phyloP scores from a whole-genome alignment of 2,888 invertebrate species.

The Scaptomyza caliginosa region DNA sequence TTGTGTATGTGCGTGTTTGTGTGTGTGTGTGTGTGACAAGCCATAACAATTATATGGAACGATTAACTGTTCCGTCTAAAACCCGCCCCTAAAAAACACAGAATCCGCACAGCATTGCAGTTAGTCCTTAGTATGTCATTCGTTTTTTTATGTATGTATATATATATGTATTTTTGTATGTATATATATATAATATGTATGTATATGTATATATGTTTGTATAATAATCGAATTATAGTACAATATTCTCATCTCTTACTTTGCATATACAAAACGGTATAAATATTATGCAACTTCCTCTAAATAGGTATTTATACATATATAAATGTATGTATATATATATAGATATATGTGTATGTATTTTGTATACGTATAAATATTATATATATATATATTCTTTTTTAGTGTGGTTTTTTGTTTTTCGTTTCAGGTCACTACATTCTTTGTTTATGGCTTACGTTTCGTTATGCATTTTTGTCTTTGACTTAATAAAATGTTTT shows the following conservation, averaged over 20 bases:
- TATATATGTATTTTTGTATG: constrained; percentile 19
- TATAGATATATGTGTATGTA: constrained; percentile 18
- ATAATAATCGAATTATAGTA: constrained; percentile 41
- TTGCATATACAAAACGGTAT: constrained; percentile 69
- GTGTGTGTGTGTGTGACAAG: constrained; percentile 12
- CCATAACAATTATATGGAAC: constrained; percentile 49
- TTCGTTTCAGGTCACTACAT: constrained; percentile 74
- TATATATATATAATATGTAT: constrained; percentile 23
- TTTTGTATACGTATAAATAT: constrained; percentile 21
- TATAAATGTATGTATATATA: not conserved
- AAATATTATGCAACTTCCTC: constrained; percentile 61
- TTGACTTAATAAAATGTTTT: constrained; percentile 10
- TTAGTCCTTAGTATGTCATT: constrained; percentile 24
- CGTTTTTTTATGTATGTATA: constrained; percentile 8
- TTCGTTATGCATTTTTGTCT: constrained; percentile 32
- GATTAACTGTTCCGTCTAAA: constrained; percentile 48
- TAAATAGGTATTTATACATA: constrained; percentile 46
- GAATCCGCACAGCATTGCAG: constrained; percentile 33
- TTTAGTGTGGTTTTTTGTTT: constrained; percentile 16
- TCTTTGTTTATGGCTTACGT: constrained; percentile 53
- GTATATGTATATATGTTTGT: constrained; percentile 18
- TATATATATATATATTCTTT: constrained; percentile 32
- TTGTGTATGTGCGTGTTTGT: not conserved
- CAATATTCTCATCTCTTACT: constrained; percentile 46
- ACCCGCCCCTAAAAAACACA: not conserved